Evolutionary conservation across 1,140 invertebrate genomes (phyloP).

Genomic region (Myzus persicae): DNA sequence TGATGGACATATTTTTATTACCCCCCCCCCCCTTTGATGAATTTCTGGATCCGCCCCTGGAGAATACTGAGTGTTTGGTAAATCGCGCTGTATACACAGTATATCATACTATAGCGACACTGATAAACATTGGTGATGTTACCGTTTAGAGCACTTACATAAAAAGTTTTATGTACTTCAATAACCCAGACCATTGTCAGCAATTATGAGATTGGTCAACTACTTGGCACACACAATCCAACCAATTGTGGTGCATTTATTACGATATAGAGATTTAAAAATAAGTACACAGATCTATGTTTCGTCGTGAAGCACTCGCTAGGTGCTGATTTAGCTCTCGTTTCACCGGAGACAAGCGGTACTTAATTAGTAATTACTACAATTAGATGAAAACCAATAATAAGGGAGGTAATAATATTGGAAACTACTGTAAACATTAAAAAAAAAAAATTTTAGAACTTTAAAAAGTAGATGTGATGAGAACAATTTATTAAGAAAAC

Average conservation of each 20-base stretch:
- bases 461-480: not conserved
- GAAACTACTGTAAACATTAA: not conserved
- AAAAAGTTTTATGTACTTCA: not conserved
- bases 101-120: not conserved
- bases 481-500: not conserved
- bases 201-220: not conserved
- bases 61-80: too few species aligned
- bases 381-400: too few species aligned
- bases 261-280: not conserved
- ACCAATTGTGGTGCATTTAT: not conserved
- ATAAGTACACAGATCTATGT: not conserved
- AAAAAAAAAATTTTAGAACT: too few species aligned
- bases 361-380: too few species aligned
- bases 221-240: not conserved
- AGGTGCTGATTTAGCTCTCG: not conserved
- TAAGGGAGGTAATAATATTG: not conserved
- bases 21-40: too few species aligned
- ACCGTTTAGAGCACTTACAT: not conserved
- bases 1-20: too few species aligned
- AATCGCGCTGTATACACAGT: too few species aligned
- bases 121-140: not conserved
- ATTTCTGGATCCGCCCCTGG: too few species aligned
- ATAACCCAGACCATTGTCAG: not conserved
- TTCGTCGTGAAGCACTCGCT: not conserved
- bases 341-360: not conserved